Percentiles rank a stretch among this genome's conserved stretches.
Evolutionary conservation across 2,888 invertebrate genomes (phyloP).

Genomic region (Steinernema scapterisci): DNA sequence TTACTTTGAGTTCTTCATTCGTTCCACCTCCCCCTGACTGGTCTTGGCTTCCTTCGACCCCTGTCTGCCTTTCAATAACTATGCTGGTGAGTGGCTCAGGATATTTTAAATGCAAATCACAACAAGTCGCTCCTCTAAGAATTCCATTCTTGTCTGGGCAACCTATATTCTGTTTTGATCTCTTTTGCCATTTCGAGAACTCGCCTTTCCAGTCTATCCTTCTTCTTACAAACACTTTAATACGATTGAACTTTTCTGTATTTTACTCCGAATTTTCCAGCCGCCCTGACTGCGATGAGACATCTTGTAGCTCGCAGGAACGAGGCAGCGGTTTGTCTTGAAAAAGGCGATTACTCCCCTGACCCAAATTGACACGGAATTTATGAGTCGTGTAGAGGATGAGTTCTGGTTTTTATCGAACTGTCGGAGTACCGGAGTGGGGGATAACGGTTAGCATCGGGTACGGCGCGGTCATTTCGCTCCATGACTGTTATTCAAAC

Average conservation of each 20-base stretch:
- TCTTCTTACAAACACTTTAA: too few relatives aligned
- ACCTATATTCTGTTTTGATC: too few relatives aligned
- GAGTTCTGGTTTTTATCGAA: slow-evolving; percentile 19
- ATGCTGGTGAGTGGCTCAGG: slow-evolving; percentile 19
- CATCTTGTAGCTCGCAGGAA: too few relatives aligned
- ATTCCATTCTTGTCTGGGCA: not conserved
- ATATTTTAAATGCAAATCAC: not conserved
- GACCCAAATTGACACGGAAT: slow-evolving; percentile 29
- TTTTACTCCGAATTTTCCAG: too few relatives aligned
- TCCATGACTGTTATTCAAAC: slow-evolving; percentile 33
- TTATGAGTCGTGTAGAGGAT: slow-evolving; percentile 28
- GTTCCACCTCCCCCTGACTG: not conserved
- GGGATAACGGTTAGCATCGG: slow-evolving; percentile 7
- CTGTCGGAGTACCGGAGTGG: not conserved
- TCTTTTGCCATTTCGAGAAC: too few relatives aligned
- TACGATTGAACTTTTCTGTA: too few relatives aligned
- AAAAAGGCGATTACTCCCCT: not conserved
- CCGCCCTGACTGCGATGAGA: too few relatives aligned
- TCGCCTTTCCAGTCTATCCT: too few relatives aligned
- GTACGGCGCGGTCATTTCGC: slow-evolving; percentile 30
- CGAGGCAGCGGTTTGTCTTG: not conserved
- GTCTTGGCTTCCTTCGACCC: not conserved
- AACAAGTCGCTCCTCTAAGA: not conserved
- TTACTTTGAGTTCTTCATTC: not conserved
- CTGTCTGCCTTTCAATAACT: not conserved